These are phyloP conservation scores for Lycopodina hypogea DNA, from an alignment of 37 sponge, comb jelly and placozoan species.

Conservation along the genomic window DNA sequence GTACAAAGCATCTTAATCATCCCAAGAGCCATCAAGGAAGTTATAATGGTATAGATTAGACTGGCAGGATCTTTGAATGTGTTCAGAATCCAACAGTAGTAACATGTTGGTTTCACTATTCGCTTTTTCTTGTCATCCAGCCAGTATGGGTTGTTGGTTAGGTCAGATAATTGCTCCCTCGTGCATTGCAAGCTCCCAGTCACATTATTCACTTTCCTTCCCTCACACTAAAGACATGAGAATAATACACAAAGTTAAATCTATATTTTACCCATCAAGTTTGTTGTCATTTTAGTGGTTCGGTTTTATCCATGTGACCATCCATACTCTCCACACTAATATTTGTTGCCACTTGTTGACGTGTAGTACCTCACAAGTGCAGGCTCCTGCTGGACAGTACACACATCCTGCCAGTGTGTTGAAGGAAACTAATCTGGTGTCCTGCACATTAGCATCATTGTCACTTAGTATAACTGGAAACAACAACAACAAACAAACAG, in stretches of 20 bases:
- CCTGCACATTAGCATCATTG: conserved; percentile 45
- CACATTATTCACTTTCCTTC: not conserved
- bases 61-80: conserved; percentile 59
- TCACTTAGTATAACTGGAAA: conserved; percentile 60
- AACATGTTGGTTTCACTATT: conserved; percentile 42
- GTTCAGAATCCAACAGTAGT: conserved; percentile 76
- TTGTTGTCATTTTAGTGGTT: too few relatives aligned
- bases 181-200: conserved; percentile 10
- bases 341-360: too few relatives aligned
- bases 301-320: too few relatives aligned
- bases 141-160: conserved; percentile 11
- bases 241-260: too few relatives aligned
- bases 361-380: conserved; percentile 66
- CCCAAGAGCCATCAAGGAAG: conserved; percentile 56
- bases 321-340: too few relatives aligned
- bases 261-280: too few relatives aligned
- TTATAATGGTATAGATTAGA: conserved; percentile 23
- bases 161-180: not conserved
- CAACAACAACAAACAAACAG: not conserved
- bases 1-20: conserved; percentile 75
- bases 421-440: conserved; percentile 47
- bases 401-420: conserved; percentile 45
- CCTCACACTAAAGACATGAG: conserved; percentile 9
- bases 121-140: conserved; percentile 10
- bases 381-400: conserved; percentile 71